These are phyloP conservation scores for Centropus bengalensis DNA, from an alignment of 2,113 vertebrate genomes.

Conservation along the genomic window DNA sequence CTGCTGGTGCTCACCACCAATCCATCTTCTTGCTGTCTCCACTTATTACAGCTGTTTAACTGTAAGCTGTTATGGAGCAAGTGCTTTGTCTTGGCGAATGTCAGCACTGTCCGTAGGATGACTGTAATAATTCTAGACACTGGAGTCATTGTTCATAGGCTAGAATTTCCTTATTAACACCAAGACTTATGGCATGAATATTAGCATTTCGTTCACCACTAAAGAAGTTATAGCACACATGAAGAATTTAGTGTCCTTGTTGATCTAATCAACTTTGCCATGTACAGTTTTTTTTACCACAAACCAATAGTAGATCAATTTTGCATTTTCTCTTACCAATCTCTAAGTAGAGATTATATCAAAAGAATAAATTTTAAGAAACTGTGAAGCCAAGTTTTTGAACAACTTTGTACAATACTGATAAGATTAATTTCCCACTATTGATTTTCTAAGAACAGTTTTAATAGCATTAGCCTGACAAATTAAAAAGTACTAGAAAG, in stretches of 20 bases:
- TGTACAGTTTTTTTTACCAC: neutral
- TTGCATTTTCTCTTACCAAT: neutral
- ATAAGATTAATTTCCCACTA: constrained; percentile 49
- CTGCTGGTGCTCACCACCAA: neutral
- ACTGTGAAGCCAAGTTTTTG: constrained; percentile 19
- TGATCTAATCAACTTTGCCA: neutral
- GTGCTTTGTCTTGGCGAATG: neutral
- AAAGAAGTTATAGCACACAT: neutral
- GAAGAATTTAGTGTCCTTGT: neutral
- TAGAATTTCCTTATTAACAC: too few relatives aligned
- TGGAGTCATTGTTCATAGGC: neutral
- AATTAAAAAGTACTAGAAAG: constrained; percentile 4
- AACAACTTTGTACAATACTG: neutral
- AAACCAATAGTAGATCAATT: neutral
- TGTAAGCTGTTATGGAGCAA: neutral
- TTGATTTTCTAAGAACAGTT: constrained; percentile 31
- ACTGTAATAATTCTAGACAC: neutral
- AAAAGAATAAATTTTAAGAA: constrained; percentile 41
- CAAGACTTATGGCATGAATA: rapidly evolving
- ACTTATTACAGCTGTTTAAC: neutral
- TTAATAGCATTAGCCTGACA: constrained; percentile 16
- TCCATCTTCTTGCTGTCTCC: neutral
- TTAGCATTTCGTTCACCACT: neutral
- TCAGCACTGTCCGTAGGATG: rapidly evolving
- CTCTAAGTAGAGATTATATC: constrained; percentile 22